Conservation (phyloP, 2,888 invertebrate species). For the Holacanthella duospinosa region DNA sequence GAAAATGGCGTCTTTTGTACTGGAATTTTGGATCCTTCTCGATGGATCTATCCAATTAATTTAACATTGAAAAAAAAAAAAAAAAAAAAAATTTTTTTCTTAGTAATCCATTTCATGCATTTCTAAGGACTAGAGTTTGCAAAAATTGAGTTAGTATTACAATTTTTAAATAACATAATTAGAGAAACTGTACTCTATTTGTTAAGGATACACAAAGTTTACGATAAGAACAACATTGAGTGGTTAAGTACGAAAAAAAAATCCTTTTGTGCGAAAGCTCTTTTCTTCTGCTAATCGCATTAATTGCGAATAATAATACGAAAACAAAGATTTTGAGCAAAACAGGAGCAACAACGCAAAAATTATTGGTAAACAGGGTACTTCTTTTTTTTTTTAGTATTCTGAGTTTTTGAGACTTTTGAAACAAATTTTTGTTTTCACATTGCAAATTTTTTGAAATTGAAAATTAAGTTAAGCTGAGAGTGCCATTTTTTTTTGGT, state of each 20-base stretch:
- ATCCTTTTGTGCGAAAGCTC: background rate
- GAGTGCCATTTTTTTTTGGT: too few relatives aligned
- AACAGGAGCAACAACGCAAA: background rate
- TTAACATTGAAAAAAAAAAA: too few relatives aligned
- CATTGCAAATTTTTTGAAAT: too few relatives aligned
- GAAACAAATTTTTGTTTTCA: too few relatives aligned
- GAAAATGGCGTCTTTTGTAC: background rate
- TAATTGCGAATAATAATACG: too few relatives aligned
- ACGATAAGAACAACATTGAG: slow-evolving; percentile 8
- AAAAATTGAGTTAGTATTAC: background rate
- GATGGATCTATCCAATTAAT: too few relatives aligned
- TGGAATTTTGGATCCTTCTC: too few relatives aligned
- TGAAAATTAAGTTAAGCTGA: too few relatives aligned
- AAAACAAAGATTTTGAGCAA: background rate
- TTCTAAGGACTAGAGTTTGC: background rate
- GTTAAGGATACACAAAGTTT: background rate
- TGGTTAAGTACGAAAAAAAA: background rate
- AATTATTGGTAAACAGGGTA: background rate
- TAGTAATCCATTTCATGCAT: background rate
- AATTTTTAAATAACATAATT: background rate
- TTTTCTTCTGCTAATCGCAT: too few relatives aligned
- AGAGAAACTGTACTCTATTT: background rate
- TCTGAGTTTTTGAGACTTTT: background rate
- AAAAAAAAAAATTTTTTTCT: background rate
- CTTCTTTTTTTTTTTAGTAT: too few relatives aligned